Evolutionary conservation across 2,888 invertebrate species (phyloP).

Genomic region (Rhagonycha lutea): DNA sequence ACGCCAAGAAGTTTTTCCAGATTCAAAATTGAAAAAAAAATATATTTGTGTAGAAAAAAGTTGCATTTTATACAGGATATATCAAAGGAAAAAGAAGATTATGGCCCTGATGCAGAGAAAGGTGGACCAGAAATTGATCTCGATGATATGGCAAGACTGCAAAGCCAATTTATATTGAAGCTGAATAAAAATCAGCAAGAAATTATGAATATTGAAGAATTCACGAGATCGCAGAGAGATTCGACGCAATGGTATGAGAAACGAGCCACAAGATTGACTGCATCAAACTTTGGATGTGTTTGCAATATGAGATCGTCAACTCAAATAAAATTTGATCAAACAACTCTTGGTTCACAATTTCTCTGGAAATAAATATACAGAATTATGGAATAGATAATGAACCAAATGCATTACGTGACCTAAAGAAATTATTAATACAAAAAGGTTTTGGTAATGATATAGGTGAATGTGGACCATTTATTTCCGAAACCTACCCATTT

Average conservation of each 20-base stretch:
- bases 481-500: neutral
- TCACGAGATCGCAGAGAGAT: neutral
- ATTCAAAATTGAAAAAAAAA: neutral
- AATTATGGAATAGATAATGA: neutral
- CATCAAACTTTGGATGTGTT: neutral
- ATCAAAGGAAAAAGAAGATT: neutral
- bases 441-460: neutral
- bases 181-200: neutral
- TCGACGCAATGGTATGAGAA: neutral
- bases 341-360: neutral
- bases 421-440: neutral
- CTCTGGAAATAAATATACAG: neutral
- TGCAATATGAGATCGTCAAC: neutral
- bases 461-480: neutral
- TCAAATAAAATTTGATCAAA: neutral
- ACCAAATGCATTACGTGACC: neutral
- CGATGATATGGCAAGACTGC: neutral
- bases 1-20: neutral
- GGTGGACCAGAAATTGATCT: neutral
- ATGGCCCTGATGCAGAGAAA: neutral
- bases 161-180: neutral
- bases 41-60: neutral
- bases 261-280: neutral
- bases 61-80: neutral
- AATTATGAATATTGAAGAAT: neutral